These are phyloP conservation scores for Pachypanchax playfairii DNA, from an alignment of 2,113 vertebrate species.

Conservation along the genomic window DNA sequence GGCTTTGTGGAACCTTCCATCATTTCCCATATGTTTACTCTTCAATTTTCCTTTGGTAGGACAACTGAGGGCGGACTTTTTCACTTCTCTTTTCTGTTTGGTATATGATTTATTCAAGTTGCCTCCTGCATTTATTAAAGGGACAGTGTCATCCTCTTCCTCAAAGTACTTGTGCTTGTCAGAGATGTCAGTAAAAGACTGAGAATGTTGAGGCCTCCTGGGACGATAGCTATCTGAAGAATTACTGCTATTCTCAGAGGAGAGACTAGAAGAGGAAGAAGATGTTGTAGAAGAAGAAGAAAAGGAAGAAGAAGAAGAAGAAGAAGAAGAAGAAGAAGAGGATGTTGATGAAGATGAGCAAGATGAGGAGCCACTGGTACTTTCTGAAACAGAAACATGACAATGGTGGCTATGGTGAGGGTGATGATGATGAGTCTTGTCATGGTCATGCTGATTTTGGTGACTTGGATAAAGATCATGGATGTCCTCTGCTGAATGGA, in stretches of 20 bases:
- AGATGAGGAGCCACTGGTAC: constrained; percentile 48
- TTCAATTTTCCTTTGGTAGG: constrained; percentile 46
- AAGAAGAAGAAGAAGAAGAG: constrained; percentile 35
- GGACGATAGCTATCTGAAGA: constrained; percentile 25
- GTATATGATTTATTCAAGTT: constrained; percentile 28
- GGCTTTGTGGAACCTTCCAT: constrained; percentile 73
- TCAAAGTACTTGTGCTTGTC: constrained; percentile 57
- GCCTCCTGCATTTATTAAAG: constrained; percentile 52
- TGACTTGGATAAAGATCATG: constrained; percentile 46
- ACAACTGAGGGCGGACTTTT: constrained; percentile 5
- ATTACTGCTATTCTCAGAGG: constrained; percentile 67
- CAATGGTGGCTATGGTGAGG: constrained; percentile 43
- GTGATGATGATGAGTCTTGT: constrained; percentile 33
- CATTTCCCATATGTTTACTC: constrained; percentile 37
- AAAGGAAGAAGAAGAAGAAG: constrained; percentile 30
- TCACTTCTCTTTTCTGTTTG: constrained; percentile 41
- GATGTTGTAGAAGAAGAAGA: constrained; percentile 61
- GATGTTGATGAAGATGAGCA: constrained; percentile 57
- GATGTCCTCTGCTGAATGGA: constrained; percentile 53
- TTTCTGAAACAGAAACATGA: constrained; percentile 50
- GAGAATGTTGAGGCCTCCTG: constrained; percentile 68
- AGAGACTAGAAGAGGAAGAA: constrained; percentile 65
- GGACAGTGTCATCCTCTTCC: constrained; percentile 61
- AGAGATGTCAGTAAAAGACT: constrained; percentile 78
- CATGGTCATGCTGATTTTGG: constrained; percentile 21